These are phyloP conservation scores for Acyrthosiphon pisum DNA, from an alignment of 1,140 invertebrate species.

Conservation along the genomic window DNA sequence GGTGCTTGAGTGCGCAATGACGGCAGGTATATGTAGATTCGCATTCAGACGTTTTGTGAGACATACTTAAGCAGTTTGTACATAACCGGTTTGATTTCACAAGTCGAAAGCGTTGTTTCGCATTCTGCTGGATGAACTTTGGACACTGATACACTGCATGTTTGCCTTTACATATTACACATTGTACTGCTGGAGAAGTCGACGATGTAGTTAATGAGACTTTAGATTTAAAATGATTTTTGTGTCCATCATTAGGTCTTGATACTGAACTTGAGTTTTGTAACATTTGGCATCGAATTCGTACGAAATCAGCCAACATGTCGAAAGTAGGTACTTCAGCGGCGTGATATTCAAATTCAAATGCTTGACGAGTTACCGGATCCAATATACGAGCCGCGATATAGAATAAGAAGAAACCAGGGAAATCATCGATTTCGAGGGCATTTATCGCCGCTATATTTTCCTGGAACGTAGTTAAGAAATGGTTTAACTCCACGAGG, in stretches of 20 bases:
- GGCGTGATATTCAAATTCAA: neutral
- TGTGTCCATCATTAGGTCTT: neutral
- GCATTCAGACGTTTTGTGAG: neutral
- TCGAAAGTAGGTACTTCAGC: neutral
- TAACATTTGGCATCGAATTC: neutral
- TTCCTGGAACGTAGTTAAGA: neutral
- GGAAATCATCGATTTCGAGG: neutral
- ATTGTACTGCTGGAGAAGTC: fast-evolving
- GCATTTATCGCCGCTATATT: neutral
- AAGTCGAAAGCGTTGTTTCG: neutral
- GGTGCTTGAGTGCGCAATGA: neutral
- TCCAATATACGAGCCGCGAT: neutral
- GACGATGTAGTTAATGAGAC: neutral
- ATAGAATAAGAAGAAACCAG: neutral
- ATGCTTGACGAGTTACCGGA: neutral
- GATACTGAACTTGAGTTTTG: neutral
- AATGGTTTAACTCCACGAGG: neutral
- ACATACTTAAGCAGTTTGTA: neutral
- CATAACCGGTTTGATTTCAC: neutral
- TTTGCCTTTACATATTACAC: neutral
- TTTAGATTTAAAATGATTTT: neutral
- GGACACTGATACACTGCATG: neutral
- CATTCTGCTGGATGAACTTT: neutral
- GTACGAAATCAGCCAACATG: neutral
- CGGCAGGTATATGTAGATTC: neutral